Percentiles rank a stretch among this genome's conserved stretches.
Evolutionary conservation across 2,888 invertebrate genomes (phyloP).

Genomic region (Neelides folsomi): DNA sequence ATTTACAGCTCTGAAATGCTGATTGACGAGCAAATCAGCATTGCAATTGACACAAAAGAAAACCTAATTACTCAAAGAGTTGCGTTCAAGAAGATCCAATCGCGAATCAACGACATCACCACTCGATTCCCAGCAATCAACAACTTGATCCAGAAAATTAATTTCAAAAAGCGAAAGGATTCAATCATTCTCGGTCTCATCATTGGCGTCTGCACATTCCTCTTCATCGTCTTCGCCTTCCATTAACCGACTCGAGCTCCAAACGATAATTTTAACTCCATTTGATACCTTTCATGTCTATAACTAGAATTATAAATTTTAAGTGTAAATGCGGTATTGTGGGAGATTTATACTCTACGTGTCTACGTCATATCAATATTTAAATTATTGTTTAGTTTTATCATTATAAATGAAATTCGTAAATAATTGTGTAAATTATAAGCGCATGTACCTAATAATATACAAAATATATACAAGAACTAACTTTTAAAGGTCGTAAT

Average conservation of each 20-base stretch:
- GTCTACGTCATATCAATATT: too few species aligned
- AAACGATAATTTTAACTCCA: neutral
- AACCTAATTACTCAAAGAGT: slow-evolving; percentile 78
- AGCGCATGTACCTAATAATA: too few species aligned
- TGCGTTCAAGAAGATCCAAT: slow-evolving; percentile 78
- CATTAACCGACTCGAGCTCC: slow-evolving; percentile 40
- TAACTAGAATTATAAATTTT: too few species aligned
- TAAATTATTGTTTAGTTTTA: too few species aligned
- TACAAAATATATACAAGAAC: too few species aligned
- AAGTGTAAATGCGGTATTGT: too few species aligned
- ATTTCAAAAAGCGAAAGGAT: slow-evolving; percentile 83
- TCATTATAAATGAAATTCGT: too few species aligned
- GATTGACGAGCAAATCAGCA: slow-evolving; percentile 91
- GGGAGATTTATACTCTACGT: too few species aligned
- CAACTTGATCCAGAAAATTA: slow-evolving; percentile 82
- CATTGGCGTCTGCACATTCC: slow-evolving; percentile 74
- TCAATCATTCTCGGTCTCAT: slow-evolving; percentile 81
- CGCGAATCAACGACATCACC: slow-evolving; percentile 81
- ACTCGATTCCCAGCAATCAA: slow-evolving; percentile 75
- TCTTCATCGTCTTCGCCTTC: slow-evolving; percentile 68
- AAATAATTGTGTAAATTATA: too few species aligned
- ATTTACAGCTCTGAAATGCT: slow-evolving; percentile 71
- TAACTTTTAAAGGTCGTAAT: too few species aligned
- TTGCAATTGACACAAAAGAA: slow-evolving; percentile 93
- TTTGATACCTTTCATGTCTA: too few species aligned